phyloP scores from a whole-genome alignment of 2,888 invertebrate genomes.

The Chrysotoxum bicinctum region DNA sequence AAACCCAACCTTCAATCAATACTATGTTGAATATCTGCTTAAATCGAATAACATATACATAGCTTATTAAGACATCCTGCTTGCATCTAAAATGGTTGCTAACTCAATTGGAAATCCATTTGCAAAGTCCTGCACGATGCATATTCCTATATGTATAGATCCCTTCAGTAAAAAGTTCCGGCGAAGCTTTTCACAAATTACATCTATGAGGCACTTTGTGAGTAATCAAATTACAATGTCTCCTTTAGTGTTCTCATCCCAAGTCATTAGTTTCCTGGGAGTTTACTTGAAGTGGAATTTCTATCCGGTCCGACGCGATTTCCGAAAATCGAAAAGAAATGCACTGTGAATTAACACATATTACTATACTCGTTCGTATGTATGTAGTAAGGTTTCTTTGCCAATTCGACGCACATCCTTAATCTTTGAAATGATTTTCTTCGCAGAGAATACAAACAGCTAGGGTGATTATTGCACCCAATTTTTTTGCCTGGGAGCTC shows the following conservation, averaged over 20 bases:
- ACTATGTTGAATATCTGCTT: background rate
- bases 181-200: slow-evolving; percentile 13
- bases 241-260: background rate
- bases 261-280: background rate
- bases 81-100: slow-evolving; percentile 10
- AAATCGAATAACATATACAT: background rate
- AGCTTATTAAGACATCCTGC: background rate
- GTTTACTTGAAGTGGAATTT: slow-evolving; percentile 35
- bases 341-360: slow-evolving; percentile 24
- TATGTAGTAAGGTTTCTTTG: background rate
- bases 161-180: background rate
- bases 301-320: slow-evolving; percentile 31
- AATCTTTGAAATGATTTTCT: slow-evolving; percentile 45
- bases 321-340: slow-evolving; percentile 38
- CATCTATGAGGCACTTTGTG: slow-evolving; percentile 37
- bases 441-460: background rate
- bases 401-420: slow-evolving; percentile 51
- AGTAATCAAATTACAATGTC: slow-evolving; percentile 47
- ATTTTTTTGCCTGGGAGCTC: slow-evolving; percentile 1
- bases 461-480: slow-evolving; percentile 57
- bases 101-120: slow-evolving; percentile 41
- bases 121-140: slow-evolving; percentile 16
- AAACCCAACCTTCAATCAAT: background rate
- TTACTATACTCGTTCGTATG: background rate
- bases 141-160: background rate